Evolutionary conservation across 2,888 invertebrate species (phyloP).

Genomic region (Acleris cristana): DNA sequence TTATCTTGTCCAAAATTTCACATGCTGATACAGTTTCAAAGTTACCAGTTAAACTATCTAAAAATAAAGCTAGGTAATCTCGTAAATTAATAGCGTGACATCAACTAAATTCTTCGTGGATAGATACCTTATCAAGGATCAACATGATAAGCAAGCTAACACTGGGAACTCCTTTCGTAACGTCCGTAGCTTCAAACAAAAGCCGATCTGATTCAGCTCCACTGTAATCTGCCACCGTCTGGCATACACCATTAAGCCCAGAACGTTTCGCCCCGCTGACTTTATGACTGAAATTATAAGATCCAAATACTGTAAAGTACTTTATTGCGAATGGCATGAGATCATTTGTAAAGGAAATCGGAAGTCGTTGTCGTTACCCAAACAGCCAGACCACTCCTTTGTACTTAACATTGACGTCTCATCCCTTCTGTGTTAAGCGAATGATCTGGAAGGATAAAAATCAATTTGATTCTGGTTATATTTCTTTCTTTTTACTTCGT

Average conservation of each 20-base stretch:
- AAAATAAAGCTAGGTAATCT: slow-evolving; percentile 7
- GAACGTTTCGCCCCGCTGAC: slow-evolving; percentile 53
- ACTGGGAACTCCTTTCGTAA: slow-evolving; percentile 25
- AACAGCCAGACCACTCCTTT: slow-evolving; percentile 42
- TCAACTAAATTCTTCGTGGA: background rate
- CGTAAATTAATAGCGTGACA: slow-evolving; percentile 11
- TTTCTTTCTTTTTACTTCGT: no score
- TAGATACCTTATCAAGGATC: slow-evolving; percentile 21
- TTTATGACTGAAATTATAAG: slow-evolving; percentile 59
- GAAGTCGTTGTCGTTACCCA: slow-evolving; percentile 50
- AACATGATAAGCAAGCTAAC: slow-evolving; percentile 17
- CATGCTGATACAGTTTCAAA: background rate
- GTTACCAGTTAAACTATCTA: no score
- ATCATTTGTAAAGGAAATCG: slow-evolving; percentile 43
- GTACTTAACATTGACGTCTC: slow-evolving; percentile 47
- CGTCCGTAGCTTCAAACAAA: slow-evolving; percentile 20
- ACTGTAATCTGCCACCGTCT: slow-evolving; percentile 28
- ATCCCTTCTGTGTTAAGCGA: background rate
- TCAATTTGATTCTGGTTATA: background rate
- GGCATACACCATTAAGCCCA: slow-evolving; percentile 52
- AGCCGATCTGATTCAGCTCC: slow-evolving; percentile 5
- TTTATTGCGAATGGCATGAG: slow-evolving; percentile 29
- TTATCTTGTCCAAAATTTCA: background rate
- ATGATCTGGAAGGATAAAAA: background rate
- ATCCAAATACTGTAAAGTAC: slow-evolving; percentile 39